These are phyloP conservation scores for Cavia aperea DNA, from an alignment of 2,113 vertebrate species.

Conservation along the genomic window DNA sequence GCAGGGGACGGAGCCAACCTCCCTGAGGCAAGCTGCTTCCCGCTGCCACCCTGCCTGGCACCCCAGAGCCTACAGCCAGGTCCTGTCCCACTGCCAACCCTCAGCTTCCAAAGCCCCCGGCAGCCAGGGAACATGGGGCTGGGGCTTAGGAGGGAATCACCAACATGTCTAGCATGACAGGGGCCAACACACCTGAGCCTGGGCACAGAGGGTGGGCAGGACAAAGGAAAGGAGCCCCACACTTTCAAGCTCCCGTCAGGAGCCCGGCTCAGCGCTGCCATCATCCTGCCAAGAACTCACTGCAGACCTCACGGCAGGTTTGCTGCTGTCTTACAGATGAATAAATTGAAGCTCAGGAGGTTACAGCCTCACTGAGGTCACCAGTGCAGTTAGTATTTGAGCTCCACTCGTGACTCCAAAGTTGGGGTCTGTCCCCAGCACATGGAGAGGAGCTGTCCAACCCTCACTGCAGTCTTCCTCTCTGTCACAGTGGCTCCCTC, in stretches of 20 bases:
- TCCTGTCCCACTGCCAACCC: neutral
- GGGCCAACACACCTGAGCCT: neutral
- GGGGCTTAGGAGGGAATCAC: neutral
- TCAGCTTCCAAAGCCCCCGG: neutral
- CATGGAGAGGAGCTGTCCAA: neutral
- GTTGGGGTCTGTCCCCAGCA: neutral
- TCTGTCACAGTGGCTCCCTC: neutral
- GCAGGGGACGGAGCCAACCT: conserved; percentile 38
- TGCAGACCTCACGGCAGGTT: neutral
- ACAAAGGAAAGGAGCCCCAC: neutral
- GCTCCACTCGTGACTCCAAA: neutral
- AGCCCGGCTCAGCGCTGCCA: neutral
- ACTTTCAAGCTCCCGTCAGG: neutral
- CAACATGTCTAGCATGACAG: neutral
- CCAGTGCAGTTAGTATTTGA: neutral
- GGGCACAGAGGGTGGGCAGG: neutral
- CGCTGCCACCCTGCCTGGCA: neutral
- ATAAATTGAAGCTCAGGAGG: neutral
- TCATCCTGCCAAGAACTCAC: neutral
- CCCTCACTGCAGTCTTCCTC: neutral
- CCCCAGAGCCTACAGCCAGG: neutral
- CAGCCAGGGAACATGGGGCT: neutral
- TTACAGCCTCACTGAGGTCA: neutral
- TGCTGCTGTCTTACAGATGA: neutral
- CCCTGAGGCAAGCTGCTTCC: conserved; percentile 26